Evolutionary conservation across 2,113 vertebrate species (phyloP), one percentile per base, ranked within the genome.

Genomic region (Bubo blakistoni): DNA sequence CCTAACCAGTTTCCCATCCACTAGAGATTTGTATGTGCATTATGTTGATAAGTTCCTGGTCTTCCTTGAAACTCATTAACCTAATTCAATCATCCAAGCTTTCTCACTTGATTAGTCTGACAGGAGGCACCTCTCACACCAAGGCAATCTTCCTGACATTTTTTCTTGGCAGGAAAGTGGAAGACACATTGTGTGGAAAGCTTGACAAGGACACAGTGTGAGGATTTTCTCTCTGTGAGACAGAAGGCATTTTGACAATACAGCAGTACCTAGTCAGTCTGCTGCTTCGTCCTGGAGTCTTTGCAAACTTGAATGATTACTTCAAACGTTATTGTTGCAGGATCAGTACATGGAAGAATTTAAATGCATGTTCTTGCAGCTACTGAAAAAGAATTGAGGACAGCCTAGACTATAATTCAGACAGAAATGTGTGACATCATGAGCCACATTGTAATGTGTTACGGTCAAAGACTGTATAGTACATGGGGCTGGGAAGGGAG

Each of bases 401-500:
- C 24, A 59, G 32, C 16, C 10, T 77, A 52, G 58, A 44, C n/a
- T n/a, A 86, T 9, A 17, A 69, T 32, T 47, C 4, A 34, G 34
- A 40, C 2, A 3, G 73, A 69, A 63, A 63, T 20, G 2, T 29
- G 19, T 32, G 38, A 32, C 32, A 52, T 46, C 9, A 29, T 36
- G 29, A 89, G 25, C 24, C 13, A 25, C 22, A 11, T 0, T 69
- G 38, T 79, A 36, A 77, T 4, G 1, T 9, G 15, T 29, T 81
- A 38, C 6, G 13, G 34, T 86, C 27, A 25, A 76, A 86, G 14
- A 29, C 6, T 22, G 3, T 42, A 19, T 21, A 86, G 15, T 14
- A 42, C 6, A 24, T 16, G 7, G 10, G 21, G 3, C 9, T 73
- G 34, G 6, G n/a, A 2, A 2, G 4, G 6, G 4, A 46, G 25